phyloP scores from a whole-genome alignment of 2,888 invertebrate genomes.

The Aethes cnicana region DNA sequence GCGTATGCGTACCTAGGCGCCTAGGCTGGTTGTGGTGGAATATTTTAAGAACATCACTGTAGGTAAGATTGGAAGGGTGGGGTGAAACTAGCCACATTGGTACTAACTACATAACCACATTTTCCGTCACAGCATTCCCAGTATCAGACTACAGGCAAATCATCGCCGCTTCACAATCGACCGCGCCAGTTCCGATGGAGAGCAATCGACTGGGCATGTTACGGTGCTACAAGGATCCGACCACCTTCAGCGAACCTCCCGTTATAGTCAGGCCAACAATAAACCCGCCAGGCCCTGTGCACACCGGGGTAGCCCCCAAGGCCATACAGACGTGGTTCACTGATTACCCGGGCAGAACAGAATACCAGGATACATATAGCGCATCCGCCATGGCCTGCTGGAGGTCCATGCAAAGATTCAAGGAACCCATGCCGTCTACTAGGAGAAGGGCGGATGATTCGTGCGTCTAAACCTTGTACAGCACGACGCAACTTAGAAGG shows the following conservation, averaged over 20 bases:
- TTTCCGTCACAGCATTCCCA: conserved; percentile 66
- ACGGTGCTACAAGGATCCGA: conserved; percentile 84
- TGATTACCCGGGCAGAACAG: conserved; percentile 82
- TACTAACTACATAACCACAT: too few relatives aligned
- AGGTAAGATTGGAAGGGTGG: too few relatives aligned
- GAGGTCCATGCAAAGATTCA: conserved; percentile 83
- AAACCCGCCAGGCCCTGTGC: conserved; percentile 68
- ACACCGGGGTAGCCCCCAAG: conserved; percentile 71
- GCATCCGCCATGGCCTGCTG: conserved; percentile 83
- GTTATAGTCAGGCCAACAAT: conserved; percentile 81
- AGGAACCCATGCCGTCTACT: conserved; percentile 84
- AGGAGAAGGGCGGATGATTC: conserved; percentile 82
- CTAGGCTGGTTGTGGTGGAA: too few relatives aligned
- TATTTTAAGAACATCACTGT: too few relatives aligned
- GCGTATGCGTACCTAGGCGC: too few relatives aligned
- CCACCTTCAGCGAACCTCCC: conserved; percentile 77
- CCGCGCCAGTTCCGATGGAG: conserved; percentile 81
- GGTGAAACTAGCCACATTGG: too few relatives aligned
- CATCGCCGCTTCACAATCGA: conserved; percentile 83
- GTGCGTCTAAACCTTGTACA: conserved; percentile 59
- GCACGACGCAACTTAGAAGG: too few relatives aligned
- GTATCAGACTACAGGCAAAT: conserved; percentile 79
- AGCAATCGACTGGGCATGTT: conserved; percentile 80
- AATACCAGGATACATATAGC: conserved; percentile 84
- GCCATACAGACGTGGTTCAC: conserved; percentile 78